Evolutionary conservation across 2,113 vertebrate genomes (phyloP).

Genomic region (Oreocharis arfaki): DNA sequence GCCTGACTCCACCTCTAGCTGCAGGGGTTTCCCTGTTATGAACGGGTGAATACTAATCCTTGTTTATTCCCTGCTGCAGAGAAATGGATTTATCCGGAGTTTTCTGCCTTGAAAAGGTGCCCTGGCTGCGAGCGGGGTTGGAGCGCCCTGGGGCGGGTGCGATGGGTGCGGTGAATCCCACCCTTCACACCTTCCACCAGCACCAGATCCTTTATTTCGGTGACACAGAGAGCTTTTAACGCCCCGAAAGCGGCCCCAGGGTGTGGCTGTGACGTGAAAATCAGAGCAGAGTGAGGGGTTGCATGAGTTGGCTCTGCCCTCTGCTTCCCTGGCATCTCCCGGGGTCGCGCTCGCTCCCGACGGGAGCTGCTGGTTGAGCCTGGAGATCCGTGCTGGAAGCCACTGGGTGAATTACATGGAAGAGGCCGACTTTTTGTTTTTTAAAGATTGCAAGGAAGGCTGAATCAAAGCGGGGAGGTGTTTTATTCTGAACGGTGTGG

Average conservation of each 20-base stretch:
- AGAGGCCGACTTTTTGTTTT: accelerated
- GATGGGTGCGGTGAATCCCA: accelerated
- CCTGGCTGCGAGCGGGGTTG: background rate
- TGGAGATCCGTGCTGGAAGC: accelerated
- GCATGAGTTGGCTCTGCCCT: background rate
- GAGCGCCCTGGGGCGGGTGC: background rate
- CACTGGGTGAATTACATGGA: accelerated
- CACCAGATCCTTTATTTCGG: accelerated
- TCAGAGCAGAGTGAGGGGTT: background rate
- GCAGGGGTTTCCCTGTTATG: conserved; percentile 37
- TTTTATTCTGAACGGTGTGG: background rate
- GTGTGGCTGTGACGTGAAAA: background rate
- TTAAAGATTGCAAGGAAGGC: background rate
- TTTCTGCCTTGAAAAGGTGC: background rate
- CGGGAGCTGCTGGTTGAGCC: background rate
- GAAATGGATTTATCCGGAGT: background rate
- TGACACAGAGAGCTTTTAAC: background rate
- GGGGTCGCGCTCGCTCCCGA: accelerated
- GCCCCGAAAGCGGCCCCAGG: background rate
- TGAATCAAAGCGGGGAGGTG: background rate
- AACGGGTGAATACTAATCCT: conserved; percentile 46
- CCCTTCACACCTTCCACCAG: accelerated
- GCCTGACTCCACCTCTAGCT: conserved; percentile 34
- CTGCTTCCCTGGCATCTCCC: background rate
- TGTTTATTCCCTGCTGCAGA: conserved; percentile 14